Evolutionary conservation across 2,113 vertebrate species (phyloP), one percentile per base, ranked within the genome.

Genomic region (Hystrix brachyura): DNA sequence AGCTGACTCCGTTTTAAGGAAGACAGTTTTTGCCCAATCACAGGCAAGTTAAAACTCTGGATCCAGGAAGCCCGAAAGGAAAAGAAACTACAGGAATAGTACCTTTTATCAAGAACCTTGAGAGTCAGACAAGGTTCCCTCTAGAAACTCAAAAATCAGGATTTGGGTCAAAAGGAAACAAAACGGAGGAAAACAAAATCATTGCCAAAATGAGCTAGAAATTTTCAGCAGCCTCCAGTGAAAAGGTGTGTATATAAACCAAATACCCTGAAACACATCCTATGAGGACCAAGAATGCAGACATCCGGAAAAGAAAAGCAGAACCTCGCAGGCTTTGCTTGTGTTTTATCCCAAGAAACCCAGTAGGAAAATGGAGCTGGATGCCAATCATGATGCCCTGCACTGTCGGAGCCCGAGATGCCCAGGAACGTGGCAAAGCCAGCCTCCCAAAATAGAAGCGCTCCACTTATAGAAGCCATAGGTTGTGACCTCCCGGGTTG

Each of bases 401-500:
- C 10, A n/a, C 67, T 43, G 53, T 87, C 85, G 74, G 90, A 87
- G 60, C 69, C 76, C 72, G 55, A 72, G 92, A 87, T 29, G 62
- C 91, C 67, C 15, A 74, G 80, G 65, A 51, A 32, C 69, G 51
- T 18, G 6, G 27, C 90, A 88, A 91, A 80, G 19, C 60, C 60
- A 14, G 34, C 85, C 65, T 92, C 90, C 67, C 76, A 89, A 87
- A 97, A 92, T 97, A 96, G 96, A 87, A 85, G 78, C 72, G 89
- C 92, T 88, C 78, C 51, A 62, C 84, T 97, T 90, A 85, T 2
- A 88, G 93, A 96, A 96, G 71, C 74, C 86, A 34, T 55, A 95
- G 97, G 97, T 97, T 94, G 32, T 82, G 97, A 97, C 98, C 97
- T 95, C 86, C 11, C 0, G 7, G 34, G 72, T 92, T 95, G 81